Evolutionary conservation across 2,888 invertebrate species (phyloP).

Genomic region (Eupithecia subfuscata): DNA sequence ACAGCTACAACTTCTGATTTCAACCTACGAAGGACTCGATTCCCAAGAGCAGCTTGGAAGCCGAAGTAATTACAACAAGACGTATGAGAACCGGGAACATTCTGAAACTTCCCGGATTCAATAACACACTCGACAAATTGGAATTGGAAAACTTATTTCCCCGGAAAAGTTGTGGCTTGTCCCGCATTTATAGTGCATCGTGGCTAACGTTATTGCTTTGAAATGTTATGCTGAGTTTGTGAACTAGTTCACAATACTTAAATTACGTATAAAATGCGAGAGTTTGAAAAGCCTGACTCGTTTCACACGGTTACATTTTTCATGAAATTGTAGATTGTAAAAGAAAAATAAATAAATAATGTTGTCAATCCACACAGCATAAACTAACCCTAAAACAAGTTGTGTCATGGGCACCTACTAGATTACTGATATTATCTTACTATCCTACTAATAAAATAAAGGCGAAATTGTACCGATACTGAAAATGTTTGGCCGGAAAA

Average conservation of each 20-base stretch:
- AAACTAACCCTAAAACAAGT: no score
- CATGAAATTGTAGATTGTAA: no score
- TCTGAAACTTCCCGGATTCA: conserved; percentile 41
- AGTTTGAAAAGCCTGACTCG: neutral
- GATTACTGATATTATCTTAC: no score
- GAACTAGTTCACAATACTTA: neutral
- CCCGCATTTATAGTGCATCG: conserved; percentile 30
- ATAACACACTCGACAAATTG: conserved; percentile 50
- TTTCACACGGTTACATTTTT: neutral
- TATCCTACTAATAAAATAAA: no score
- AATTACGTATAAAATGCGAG: neutral
- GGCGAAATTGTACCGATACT: no score
- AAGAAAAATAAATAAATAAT: no score
- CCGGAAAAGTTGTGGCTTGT: conserved; percentile 30
- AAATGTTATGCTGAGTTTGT: neutral
- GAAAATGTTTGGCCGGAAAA: no score
- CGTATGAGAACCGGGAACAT: conserved; percentile 37
- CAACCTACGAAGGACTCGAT: neutral
- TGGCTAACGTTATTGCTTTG: conserved; percentile 28
- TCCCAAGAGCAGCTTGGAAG: conserved; percentile 12
- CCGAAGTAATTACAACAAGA: conserved; percentile 24
- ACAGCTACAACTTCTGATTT: neutral
- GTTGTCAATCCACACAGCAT: no score
- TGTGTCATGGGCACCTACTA: no score
- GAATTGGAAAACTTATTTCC: conserved; percentile 51